Evolutionary conservation across 2,888 invertebrate genomes (phyloP), one percentile per base, ranked within the genome.

Genomic region (Horisme vitalbata): DNA sequence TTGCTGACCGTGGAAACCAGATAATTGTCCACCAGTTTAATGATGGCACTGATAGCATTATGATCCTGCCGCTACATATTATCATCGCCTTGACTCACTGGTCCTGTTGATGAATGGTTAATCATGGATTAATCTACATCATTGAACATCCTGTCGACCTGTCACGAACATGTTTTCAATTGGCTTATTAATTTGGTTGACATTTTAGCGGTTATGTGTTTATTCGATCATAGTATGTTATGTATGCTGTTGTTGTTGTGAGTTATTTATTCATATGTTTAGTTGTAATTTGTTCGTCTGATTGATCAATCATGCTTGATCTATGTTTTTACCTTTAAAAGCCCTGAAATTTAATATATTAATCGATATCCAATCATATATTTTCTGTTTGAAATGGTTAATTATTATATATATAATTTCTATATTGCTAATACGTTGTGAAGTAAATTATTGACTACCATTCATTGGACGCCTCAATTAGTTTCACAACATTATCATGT

Each of bases 11-110:
- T 55, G 48, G 55, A 45, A 48, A 46, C 49, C 41, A 44, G 32
- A 30, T 37, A 43, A 45, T 56, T 51, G 49, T 58, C 20, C 36
- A 36, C 13, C 15, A 24, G 12, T 34, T 39, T 48, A 15, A 30
- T 51, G 59, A 59, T 59, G 41, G 15, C 31, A 33, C 33, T 35
- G 59, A 59, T 59, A 59, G 39, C 52, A 59, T 59, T 59, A 52
- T 59, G 35, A 39, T 35, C 41, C 37, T 21, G 39, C 33, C 28
- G 24, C 33, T 34, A 31, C 46, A 20, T 46, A 44, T 46, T 41
- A 45, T 31, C 45, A 24, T 49, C 38, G 41, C 50, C 52, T 52
- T 54, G 47, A 13, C 21, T 44, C 23, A 31, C 39, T 28, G 39
- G 24, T 18, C 18, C 5, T 18, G 18, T n/a, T n/a, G 18, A 18